phyloP scores from a whole-genome alignment of 1,140 invertebrate species.

The Carposina sasakii region DNA sequence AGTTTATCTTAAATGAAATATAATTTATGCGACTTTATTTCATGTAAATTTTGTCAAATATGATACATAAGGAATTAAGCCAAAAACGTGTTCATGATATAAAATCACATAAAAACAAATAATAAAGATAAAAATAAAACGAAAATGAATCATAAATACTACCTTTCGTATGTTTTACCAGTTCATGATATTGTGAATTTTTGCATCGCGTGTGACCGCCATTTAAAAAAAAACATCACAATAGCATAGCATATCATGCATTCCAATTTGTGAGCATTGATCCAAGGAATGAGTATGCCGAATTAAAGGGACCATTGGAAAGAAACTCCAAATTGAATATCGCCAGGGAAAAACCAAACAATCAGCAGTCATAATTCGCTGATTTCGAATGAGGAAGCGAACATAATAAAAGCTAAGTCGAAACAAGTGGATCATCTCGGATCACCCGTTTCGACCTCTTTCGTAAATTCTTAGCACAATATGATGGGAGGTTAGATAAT shows the following conservation, averaged over 20 bases:
- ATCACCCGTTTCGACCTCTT: conserved; percentile 33
- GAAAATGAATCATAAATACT: conserved; percentile 66
- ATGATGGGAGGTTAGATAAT: conserved; percentile 63
- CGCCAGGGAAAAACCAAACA: conserved; percentile 26
- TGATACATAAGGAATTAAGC: conserved; percentile 14
- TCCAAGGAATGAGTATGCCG: conserved; percentile 66
- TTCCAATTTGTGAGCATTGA: conserved; percentile 46
- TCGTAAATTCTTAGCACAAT: conserved; percentile 62
- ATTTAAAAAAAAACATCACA: conserved; percentile 46
- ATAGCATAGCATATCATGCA: conserved; percentile 59
- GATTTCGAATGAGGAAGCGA: conserved; percentile 60
- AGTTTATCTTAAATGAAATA: conserved; percentile 21
- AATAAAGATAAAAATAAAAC: conserved; percentile 35
- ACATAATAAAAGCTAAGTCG: conserved; percentile 48
- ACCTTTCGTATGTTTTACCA: conserved; percentile 67
- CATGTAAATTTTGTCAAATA: conserved; percentile 21
- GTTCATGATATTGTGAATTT: conserved; percentile 62
- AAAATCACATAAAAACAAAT: conserved; percentile 41
- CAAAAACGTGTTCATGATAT: conserved; percentile 34
- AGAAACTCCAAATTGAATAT: conserved; percentile 28
- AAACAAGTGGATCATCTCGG: conserved; percentile 25
- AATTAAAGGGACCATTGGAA: conserved; percentile 31
- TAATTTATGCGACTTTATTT: conserved; percentile 42
- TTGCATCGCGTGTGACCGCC: conserved; percentile 51
- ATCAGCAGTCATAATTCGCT: conserved; percentile 65